phyloP scores from a whole-genome alignment of 2,797 vertebrate genomes.

The Pangasius sanitwongsei region DNA sequence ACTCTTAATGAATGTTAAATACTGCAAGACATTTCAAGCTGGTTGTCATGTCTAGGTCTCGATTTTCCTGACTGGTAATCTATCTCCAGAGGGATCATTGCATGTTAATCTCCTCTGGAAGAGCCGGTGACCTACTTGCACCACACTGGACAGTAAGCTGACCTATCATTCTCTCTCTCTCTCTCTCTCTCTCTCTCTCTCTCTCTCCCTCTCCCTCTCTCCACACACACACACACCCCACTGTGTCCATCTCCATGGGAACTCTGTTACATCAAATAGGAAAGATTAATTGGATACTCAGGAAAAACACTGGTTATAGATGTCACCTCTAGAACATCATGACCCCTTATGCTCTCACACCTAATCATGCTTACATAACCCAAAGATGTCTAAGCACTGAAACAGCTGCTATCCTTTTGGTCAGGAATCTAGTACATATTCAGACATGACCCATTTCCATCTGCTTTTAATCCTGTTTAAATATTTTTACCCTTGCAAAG shows the following conservation, averaged over 20 bases:
- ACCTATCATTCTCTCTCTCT: slow-evolving; percentile 19
- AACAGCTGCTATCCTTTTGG: slow-evolving; percentile 23
- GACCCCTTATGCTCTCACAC: slow-evolving; percentile 14
- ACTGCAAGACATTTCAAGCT: slow-evolving; percentile 33
- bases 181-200: not conserved
- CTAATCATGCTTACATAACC: slow-evolving; percentile 11
- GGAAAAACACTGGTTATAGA: slow-evolving; percentile 39
- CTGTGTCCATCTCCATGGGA: slow-evolving; percentile 37
- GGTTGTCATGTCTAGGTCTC: slow-evolving; percentile 25
- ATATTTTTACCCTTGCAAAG: not conserved
- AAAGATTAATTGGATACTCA: slow-evolving; percentile 49
- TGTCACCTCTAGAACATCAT: slow-evolving; percentile 29
- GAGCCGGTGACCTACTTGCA: slow-evolving; percentile 36
- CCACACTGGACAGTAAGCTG: slow-evolving; percentile 17
- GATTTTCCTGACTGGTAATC: slow-evolving; percentile 36
- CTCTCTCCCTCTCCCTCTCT: not conserved
- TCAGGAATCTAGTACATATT: slow-evolving; percentile 3
- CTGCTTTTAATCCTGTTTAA: not conserved
- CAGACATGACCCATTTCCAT: not conserved
- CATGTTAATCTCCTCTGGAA: slow-evolving; percentile 33
- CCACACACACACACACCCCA: not conserved
- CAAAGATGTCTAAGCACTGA: slow-evolving; percentile 2
- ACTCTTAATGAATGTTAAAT: slow-evolving; percentile 36
- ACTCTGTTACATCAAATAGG: slow-evolving; percentile 30
- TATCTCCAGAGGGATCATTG: slow-evolving; percentile 24